These are phyloP conservation scores for Poecilia gillii DNA, from an alignment of 2,797 vertebrate genomes.

Conservation along the genomic window DNA sequence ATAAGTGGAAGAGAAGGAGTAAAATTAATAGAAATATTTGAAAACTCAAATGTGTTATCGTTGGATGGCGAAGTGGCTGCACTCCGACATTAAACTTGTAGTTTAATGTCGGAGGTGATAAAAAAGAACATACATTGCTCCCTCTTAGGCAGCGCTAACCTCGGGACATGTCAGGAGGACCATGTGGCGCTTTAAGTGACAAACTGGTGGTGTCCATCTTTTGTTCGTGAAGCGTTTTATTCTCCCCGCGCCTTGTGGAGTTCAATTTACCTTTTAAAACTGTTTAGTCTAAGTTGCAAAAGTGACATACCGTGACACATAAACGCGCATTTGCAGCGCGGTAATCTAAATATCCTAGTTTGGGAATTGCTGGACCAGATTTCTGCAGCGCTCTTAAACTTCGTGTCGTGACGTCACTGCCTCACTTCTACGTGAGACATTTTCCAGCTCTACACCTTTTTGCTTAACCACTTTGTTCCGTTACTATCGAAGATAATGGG, in stretches of 20 bases:
- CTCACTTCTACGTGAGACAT: background rate
- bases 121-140: conserved; percentile 12
- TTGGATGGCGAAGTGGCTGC: background rate
- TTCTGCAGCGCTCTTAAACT: background rate
- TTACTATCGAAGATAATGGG: too few relatives aligned
- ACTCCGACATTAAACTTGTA: background rate
- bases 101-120: conserved; percentile 30
- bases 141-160: conserved; percentile 33
- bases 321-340: background rate
- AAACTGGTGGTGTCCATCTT: conserved; percentile 30
- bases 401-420: background rate
- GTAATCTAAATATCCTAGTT: background rate
- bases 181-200: conserved; percentile 61
- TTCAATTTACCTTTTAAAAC: background rate
- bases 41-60: background rate
- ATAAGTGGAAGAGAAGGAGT: background rate
- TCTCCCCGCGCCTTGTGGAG: background rate
- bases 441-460: background rate
- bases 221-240: conserved; percentile 13
- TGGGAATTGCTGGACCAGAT: background rate
- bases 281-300: background rate
- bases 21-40: background rate
- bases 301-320: background rate
- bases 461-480: background rate
- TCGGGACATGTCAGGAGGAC: conserved; percentile 62